These are phyloP conservation scores for Orycteropus afer DNA, from an alignment of 2,113 vertebrate genomes.

Conservation along the genomic window DNA sequence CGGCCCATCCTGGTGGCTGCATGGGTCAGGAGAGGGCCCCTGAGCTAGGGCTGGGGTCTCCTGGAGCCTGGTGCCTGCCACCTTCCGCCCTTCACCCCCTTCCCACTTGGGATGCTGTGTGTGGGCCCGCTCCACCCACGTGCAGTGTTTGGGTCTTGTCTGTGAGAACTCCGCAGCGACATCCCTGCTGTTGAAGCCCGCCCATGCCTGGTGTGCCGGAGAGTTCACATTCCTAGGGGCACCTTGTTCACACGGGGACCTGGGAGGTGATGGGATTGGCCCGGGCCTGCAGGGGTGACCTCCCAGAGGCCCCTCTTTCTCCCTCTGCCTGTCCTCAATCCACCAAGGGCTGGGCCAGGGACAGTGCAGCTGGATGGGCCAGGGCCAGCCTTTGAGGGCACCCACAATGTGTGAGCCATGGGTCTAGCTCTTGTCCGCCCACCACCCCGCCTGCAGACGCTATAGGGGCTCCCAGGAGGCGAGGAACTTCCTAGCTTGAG, in stretches of 20 bases:
- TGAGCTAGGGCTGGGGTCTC: not conserved
- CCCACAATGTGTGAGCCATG: not conserved
- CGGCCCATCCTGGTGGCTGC: not conserved
- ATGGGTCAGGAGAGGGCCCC: not conserved
- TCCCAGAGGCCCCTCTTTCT: not conserved
- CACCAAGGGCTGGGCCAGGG: not conserved
- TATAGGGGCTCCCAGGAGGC: not conserved
- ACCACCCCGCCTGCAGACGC: not conserved
- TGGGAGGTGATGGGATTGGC: not conserved
- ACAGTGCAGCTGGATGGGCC: not conserved
- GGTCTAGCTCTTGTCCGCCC: not conserved
- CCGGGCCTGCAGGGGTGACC: too few relatives aligned
- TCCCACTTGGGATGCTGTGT: not conserved
- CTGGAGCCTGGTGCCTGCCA: not conserved
- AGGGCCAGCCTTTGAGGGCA: too few relatives aligned
- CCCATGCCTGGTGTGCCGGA: not conserved
- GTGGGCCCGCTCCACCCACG: not conserved
- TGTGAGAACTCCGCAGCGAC: not conserved
- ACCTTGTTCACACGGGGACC: not conserved
- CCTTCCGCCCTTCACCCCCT: not conserved
- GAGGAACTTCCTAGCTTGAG: not conserved
- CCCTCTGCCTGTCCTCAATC: not conserved
- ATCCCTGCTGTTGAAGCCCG: not conserved
- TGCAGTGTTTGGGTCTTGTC: not conserved
- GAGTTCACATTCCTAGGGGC: not conserved